Conservation (phyloP, 2,113 vertebrate species). For the Alosa alosa region DNA sequence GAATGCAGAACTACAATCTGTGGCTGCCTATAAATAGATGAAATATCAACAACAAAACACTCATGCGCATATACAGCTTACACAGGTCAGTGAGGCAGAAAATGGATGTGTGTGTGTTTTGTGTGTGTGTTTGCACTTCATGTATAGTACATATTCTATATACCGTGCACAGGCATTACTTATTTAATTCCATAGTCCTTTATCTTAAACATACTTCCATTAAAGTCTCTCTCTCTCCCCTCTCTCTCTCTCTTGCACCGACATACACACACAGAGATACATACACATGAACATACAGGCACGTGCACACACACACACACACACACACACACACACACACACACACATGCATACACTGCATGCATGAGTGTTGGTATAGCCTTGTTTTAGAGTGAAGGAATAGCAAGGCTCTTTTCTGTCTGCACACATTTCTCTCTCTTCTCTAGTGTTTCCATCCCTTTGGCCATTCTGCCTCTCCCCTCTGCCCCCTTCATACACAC, state of each 20-base stretch:
- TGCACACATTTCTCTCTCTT: slow-evolving; percentile 1
- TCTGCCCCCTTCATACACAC: not conserved
- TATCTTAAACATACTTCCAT: not conserved
- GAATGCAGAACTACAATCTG: slow-evolving; percentile 1
- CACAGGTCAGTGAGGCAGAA: slow-evolving; percentile 11
- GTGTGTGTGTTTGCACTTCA: slow-evolving; percentile 41
- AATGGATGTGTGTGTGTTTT: slow-evolving; percentile 9
- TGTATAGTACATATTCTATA: not conserved
- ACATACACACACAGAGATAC: slow-evolving; percentile 18
- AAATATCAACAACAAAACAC: slow-evolving; percentile 16
- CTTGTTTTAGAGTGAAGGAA: not conserved
- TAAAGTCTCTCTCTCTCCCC: not conserved
- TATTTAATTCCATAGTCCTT: not conserved
- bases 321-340: slow-evolving; percentile 31
- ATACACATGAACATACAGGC: not conserved
- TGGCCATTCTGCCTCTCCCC: not conserved
- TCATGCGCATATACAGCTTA: not conserved
- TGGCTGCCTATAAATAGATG: slow-evolving; percentile 8
- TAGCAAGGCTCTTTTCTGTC: not conserved
- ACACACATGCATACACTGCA: not conserved
- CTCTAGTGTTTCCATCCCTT: not conserved
- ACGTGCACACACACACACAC: not conserved
- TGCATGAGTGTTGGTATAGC: not conserved
- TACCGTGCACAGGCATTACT: not conserved
- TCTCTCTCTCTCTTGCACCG: not conserved